Evolutionary conservation across 2,888 invertebrate species (phyloP).

Genomic region (Coenonympha arcania): DNA sequence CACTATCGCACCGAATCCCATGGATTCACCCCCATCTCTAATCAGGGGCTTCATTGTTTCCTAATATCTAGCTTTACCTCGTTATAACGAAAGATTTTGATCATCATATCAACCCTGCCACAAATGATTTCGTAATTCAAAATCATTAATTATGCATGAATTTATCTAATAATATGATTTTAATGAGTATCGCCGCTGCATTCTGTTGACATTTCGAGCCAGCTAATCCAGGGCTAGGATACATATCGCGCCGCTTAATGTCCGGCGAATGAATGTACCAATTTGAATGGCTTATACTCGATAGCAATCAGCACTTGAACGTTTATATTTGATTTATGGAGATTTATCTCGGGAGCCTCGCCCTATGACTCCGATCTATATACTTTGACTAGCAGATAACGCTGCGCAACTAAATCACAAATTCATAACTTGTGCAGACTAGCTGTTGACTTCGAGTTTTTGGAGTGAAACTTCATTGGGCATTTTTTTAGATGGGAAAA

Average conservation of each 20-base stretch:
- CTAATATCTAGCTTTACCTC: too few relatives aligned
- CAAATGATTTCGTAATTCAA: background rate
- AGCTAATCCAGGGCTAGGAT: conserved; percentile 7
- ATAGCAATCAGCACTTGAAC: conserved; percentile 12
- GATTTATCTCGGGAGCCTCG: conserved; percentile 5
- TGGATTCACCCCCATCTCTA: too few relatives aligned
- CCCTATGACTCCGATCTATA: conserved; percentile 4
- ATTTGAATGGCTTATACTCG: conserved; percentile 12
- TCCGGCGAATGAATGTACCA: conserved; percentile 8
- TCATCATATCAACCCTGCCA: background rate
- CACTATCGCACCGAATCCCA: too few relatives aligned
- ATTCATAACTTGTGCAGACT: too few relatives aligned
- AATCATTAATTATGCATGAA: background rate
- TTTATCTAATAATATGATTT: conserved; percentile 1
- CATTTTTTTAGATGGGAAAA: too few relatives aligned
- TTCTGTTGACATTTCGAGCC: conserved; percentile 7
- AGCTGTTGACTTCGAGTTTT: too few relatives aligned
- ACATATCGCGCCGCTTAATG: conserved; percentile 10
- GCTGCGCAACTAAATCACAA: background rate
- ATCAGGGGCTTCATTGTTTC: too few relatives aligned
- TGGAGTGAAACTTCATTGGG: too few relatives aligned
- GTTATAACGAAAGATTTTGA: too few relatives aligned
- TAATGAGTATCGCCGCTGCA: background rate
- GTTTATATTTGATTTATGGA: conserved; percentile 11
- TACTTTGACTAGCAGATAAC: background rate